Conservation (phyloP, 1,140 invertebrate genomes). For the Drosophila aff. region DNA sequence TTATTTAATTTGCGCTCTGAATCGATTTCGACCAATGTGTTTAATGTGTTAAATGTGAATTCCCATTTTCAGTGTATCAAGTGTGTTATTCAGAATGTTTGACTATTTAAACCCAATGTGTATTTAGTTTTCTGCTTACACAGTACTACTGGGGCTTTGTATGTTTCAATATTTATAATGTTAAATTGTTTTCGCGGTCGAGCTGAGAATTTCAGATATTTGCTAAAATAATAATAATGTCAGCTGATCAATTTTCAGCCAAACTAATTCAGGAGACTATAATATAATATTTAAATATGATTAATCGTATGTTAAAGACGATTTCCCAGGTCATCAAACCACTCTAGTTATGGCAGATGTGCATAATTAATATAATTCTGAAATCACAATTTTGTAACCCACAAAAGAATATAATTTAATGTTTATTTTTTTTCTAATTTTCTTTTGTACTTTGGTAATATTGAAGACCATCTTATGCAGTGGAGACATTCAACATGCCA, state of each 20-base stretch:
- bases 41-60: too few relatives aligned
- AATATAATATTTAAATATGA: not conserved
- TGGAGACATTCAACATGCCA: not conserved
- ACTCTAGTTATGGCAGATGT: too few relatives aligned
- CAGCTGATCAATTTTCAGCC: not conserved
- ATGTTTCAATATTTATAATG: not conserved
- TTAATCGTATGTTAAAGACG: too few relatives aligned
- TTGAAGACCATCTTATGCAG: too few relatives aligned
- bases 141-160: not conserved
- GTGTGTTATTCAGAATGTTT: constrained; percentile 53
- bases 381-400: too few relatives aligned
- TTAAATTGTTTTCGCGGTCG: not conserved
- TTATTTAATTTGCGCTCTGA: constrained; percentile 4
- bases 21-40: constrained; percentile 31
- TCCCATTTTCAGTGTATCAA: constrained; percentile 36
- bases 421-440: too few relatives aligned
- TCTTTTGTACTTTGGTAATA: too few relatives aligned
- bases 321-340: too few relatives aligned
- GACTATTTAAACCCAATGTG: constrained; percentile 46
- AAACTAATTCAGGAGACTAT: not conserved
- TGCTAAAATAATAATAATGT: not conserved
- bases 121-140: not conserved
- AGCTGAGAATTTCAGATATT: not conserved
- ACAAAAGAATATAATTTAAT: too few relatives aligned
- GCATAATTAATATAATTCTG: too few relatives aligned